Conservation (phyloP, 2,113 vertebrate genomes). For the Pangasianodon gigas region DNA sequence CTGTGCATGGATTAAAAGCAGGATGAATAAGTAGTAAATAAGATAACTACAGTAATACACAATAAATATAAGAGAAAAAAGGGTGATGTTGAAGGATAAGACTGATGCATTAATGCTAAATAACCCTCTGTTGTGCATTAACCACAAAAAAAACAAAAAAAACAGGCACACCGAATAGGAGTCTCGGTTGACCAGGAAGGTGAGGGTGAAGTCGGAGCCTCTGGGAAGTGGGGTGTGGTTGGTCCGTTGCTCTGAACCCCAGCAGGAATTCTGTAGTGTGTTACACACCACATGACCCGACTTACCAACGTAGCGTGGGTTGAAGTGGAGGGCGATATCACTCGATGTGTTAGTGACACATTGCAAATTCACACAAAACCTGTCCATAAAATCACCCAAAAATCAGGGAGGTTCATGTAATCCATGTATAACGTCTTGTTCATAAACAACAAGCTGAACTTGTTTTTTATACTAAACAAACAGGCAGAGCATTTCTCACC, state of each 20-base stretch:
- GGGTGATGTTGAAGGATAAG: neutral
- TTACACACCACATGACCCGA: conserved; percentile 65
- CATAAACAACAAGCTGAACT: neutral
- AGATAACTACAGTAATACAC: neutral
- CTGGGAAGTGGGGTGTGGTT: conserved; percentile 53
- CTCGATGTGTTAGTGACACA: conserved; percentile 8
- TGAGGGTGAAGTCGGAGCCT: conserved; percentile 62
- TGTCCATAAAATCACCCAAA: conserved; percentile 15
- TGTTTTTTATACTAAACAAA: neutral
- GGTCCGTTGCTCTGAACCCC: conserved; percentile 65
- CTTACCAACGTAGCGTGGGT: conserved; percentile 62
- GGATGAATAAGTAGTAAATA: neutral
- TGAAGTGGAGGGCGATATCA: conserved; percentile 73
- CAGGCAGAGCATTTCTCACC: conserved; percentile 48
- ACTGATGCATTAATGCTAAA: neutral
- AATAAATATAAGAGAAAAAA: neutral
- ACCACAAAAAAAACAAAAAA: neutral
- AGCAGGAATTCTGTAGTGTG: conserved; percentile 50
- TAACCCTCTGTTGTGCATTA: no score
- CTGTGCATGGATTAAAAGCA: neutral
- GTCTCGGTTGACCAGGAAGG: conserved; percentile 58
- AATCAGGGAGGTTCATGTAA: neutral
- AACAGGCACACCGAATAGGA: conserved; percentile 57
- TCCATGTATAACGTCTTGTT: no score
- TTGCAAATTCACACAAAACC: conserved; percentile 68